These are phyloP conservation scores for Drosophila sulfurigaster DNA, from an alignment of 1,140 invertebrate species.

Conservation along the genomic window DNA sequence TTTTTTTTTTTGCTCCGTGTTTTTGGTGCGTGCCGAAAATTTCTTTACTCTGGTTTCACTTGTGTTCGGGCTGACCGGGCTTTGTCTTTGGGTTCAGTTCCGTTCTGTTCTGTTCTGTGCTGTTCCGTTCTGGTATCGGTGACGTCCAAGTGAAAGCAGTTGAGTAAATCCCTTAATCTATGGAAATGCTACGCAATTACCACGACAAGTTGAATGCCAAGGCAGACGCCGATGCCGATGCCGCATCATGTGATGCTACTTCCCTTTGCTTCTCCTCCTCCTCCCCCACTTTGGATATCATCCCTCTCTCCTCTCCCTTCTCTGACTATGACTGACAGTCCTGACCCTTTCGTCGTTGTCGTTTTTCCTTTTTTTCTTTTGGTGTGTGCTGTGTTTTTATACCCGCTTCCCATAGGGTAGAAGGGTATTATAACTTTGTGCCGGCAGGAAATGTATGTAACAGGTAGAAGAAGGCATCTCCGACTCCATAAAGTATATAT, in stretches of 20 bases:
- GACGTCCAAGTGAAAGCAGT: slow-evolving; percentile 45
- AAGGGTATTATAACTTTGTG: too few species aligned
- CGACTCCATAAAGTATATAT: too few species aligned
- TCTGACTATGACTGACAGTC: slow-evolving; percentile 51
- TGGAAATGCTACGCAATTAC: slow-evolving; percentile 84
- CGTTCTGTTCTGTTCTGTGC: slow-evolving; percentile 7
- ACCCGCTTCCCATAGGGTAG: too few species aligned
- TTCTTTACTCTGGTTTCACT: slow-evolving; percentile 56
- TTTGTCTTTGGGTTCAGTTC: slow-evolving; percentile 43
- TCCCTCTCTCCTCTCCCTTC: too few species aligned
- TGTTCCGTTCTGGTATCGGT: slow-evolving; percentile 50
- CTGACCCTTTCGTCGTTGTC: slow-evolving; percentile 66
- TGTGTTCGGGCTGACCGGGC: neutral
- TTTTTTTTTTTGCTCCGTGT: slow-evolving; percentile 32
- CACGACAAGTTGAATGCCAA: slow-evolving; percentile 72
- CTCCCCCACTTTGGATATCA: neutral
- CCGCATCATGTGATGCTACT: slow-evolving; percentile 64
- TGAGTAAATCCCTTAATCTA: slow-evolving; percentile 84
- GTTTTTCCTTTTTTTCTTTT: slow-evolving; percentile 17
- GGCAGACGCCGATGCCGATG: slow-evolving; percentile 29
- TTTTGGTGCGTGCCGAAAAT: slow-evolving; percentile 37
- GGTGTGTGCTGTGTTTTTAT: too few species aligned
- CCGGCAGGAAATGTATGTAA: too few species aligned
- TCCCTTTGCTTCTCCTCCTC: neutral
- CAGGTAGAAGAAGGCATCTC: too few species aligned